Evolutionary conservation across 2,888 invertebrate genomes (phyloP), one percentile per base, ranked within the genome.

Genomic region (Schizotus pectinicornis): DNA sequence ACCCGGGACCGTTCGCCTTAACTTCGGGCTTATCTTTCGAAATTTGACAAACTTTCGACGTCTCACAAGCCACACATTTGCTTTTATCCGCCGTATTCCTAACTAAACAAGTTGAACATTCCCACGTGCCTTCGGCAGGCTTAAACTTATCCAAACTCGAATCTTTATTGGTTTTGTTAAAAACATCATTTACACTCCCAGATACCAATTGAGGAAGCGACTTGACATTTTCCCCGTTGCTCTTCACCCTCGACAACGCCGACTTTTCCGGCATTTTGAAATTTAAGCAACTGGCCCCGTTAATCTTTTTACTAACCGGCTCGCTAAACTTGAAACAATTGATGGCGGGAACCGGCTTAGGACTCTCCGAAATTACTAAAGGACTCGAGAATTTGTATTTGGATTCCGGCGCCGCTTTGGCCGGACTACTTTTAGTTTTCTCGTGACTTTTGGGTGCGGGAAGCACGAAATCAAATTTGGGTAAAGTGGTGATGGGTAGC

Each of bases 281-380:
- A 45, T 59, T 61, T 36, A 64, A 3, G 11, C 45, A 34, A 59
- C 42, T 11, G 56, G 30, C 3, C 57, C 43, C 8, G 48, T 60
- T 43, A 67, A 61, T 63, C 22, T 71, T 72, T 34, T 77, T 76
- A 8, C 81, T 74, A 33, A 81, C 65, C 7, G 86, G 87, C 51
- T 82, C 80, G 64, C 85, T 85, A 67, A 86, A 86, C 63, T 81
- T 84, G 58, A 84, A 86, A 63, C 82, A 82, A 62, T 83, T 84
- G 11, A 81, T 79, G 2, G 84, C 79, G 52, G 78, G 75, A 35
- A 82, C 71, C 32, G 78, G 78, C 42, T 80, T 80, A 2, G 77
- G 65, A 35, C 78, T 74, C 46, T 79, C 76, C 3, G 79, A 75
- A 12, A 83, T 68, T 31, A 80, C 79, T 14, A 84, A 71, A 0